Evolutionary conservation across 2,797 vertebrate species (phyloP).

Genomic region (Monodelphis domestica): DNA sequence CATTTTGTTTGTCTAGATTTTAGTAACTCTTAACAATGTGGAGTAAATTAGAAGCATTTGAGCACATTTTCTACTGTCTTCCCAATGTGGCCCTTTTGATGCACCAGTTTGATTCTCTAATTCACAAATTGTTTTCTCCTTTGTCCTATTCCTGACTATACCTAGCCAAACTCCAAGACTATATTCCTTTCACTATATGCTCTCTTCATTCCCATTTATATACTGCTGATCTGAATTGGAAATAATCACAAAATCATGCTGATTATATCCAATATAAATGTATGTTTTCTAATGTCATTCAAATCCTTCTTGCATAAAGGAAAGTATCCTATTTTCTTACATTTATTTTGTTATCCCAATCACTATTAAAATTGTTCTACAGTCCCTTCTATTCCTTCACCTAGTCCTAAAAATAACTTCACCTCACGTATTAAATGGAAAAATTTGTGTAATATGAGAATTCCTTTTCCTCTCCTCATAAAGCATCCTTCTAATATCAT

Average conservation of each 20-base stretch:
- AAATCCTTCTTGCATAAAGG: not conserved
- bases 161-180: not conserved
- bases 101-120: no score
- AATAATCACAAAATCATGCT: not conserved
- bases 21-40: not conserved
- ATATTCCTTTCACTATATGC: not conserved
- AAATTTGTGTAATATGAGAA: not conserved
- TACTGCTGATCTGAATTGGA: no score
- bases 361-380: not conserved
- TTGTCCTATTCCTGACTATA: not conserved
- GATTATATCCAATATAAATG: not conserved
- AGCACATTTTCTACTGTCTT: not conserved
- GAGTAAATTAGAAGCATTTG: not conserved
- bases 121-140: not conserved
- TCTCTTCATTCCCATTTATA: not conserved
- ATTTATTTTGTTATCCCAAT: not conserved
- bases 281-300: not conserved
- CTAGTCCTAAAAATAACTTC: not conserved
- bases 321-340: no score
- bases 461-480: not conserved
- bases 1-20: not conserved
- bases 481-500: not conserved
- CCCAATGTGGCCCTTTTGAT: not conserved
- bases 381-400: not conserved
- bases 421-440: not conserved